A percentile compares a stretch with the other conserved stretches of the same genome.
phyloP scores from a whole-genome alignment of 2,888 invertebrate genomes.

The Ophion obscuratus region DNA sequence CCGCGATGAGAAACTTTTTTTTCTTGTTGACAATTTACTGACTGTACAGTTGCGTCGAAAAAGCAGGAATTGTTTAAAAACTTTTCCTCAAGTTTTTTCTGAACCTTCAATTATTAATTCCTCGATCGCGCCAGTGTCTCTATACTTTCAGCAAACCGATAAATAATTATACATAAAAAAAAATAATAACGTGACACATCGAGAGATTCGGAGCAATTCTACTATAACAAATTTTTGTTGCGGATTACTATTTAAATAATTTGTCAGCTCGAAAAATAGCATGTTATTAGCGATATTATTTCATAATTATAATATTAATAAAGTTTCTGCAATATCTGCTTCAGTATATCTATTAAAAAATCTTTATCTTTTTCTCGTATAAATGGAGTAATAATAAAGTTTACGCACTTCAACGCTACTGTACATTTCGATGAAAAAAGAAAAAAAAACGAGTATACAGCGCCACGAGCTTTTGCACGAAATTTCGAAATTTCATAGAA shows the following conservation, averaged over 20 bases:
- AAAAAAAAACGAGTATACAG: neutral
- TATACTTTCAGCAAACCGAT: neutral
- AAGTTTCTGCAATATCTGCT: neutral
- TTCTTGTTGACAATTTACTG: neutral
- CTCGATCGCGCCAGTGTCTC: neutral
- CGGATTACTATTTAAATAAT: neutral
- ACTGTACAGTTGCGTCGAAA: neutral
- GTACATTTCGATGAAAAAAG: neutral
- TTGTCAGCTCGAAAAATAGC: neutral
- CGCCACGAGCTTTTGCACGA: neutral
- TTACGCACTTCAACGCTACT: neutral
- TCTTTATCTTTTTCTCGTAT: neutral
- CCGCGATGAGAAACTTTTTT: conserved; percentile 5
- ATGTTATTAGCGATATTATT: neutral
- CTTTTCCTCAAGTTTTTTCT: neutral
- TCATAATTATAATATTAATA: neutral
- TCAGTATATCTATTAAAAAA: neutral
- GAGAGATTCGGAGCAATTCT: neutral
- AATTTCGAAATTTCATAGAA: neutral
- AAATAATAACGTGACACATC: neutral
- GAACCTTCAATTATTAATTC: neutral
- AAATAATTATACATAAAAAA: neutral
- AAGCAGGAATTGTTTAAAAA: neutral
- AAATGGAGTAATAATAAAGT: neutral
- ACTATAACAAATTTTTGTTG: neutral